A percentile compares a stretch with the other conserved stretches of the same genome.
Evolutionary conservation across 2,888 invertebrate species (phyloP).

Genomic region (Chrysopilus asiliformis): DNA sequence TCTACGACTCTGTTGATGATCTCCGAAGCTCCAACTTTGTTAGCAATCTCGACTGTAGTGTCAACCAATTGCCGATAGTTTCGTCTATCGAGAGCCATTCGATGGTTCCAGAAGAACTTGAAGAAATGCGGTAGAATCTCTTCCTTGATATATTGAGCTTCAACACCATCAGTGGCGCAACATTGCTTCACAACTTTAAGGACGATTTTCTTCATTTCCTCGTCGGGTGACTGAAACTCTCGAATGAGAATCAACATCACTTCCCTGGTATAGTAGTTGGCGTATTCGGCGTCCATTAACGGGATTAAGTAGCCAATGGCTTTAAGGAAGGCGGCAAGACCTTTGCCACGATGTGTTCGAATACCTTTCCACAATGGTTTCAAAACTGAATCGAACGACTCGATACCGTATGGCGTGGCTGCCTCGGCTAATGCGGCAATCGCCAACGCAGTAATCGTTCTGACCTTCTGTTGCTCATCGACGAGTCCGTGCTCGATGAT

Average conservation of each 20-base stretch:
- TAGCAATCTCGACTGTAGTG: constrained; percentile 99
- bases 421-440: constrained; percentile 98
- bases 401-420: constrained; percentile 98
- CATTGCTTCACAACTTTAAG: constrained; percentile 99
- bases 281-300: constrained; percentile 99
- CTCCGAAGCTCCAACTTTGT: constrained; percentile 99
- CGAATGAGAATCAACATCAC: constrained; percentile 84
- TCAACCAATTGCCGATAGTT: constrained; percentile 98
- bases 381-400: constrained; percentile 97
- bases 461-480: constrained; percentile 97
- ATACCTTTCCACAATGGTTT: constrained; percentile 99
- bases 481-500: constrained; percentile 98
- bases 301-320: constrained; percentile 99
- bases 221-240: constrained; percentile 99
- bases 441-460: constrained; percentile 97
- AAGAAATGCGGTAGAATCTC: constrained; percentile 98
- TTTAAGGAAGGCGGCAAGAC: constrained; percentile 96
- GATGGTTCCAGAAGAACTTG: constrained; percentile 99
- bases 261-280: constrained; percentile 98
- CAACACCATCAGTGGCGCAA: constrained; percentile 99
- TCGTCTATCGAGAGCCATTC: constrained; percentile 96
- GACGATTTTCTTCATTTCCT: constrained; percentile 99
- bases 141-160: constrained; percentile 97
- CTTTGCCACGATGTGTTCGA: constrained; percentile 77
- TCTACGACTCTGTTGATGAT: constrained; percentile 98